A percentile compares a stretch with the other conserved stretches of the same genome.
These are phyloP conservation scores for Megamerina dolium DNA, from an alignment of 2,888 invertebrate species.

Conservation along the genomic window DNA sequence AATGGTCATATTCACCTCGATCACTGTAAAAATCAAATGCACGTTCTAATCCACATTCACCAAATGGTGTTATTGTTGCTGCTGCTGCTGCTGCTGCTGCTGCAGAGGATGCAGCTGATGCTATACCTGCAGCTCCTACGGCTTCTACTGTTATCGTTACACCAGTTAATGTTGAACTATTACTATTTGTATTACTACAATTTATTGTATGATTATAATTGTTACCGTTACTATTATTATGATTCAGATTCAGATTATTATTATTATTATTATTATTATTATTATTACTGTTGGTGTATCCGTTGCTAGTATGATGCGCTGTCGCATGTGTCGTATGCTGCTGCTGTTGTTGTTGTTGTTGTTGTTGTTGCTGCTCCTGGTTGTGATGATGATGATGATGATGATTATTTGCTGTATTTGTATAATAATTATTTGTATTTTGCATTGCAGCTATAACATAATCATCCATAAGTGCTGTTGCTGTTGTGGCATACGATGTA, in stretches of 20 bases:
- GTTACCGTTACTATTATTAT: too few relatives aligned
- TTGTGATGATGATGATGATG: neutral
- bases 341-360: constrained; percentile 4
- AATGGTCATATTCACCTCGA: constrained; percentile 15
- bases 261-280: constrained; percentile 8
- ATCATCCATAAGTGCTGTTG: neutral
- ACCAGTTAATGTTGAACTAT: constrained; percentile 11
- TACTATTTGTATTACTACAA: too few relatives aligned
- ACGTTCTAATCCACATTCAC: constrained; percentile 16
- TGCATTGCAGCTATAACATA: too few relatives aligned
- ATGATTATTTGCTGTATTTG: too few relatives aligned
- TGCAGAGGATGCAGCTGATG: neutral
- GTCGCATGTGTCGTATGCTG: too few relatives aligned
- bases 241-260: constrained; percentile 6
- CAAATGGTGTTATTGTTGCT: constrained; percentile 10
- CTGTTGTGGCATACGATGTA: constrained; percentile 4
- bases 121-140: too few relatives aligned
- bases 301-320: too few relatives aligned
- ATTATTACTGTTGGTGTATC: too few relatives aligned
- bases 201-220: too few relatives aligned
- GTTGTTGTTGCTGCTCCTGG: constrained; percentile 3
- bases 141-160: too few relatives aligned
- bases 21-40: constrained; percentile 15
- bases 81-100: neutral
- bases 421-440: too few relatives aligned